phyloP scores from a whole-genome alignment of 2,113 vertebrate genomes.

The Carassius auratus region DNA sequence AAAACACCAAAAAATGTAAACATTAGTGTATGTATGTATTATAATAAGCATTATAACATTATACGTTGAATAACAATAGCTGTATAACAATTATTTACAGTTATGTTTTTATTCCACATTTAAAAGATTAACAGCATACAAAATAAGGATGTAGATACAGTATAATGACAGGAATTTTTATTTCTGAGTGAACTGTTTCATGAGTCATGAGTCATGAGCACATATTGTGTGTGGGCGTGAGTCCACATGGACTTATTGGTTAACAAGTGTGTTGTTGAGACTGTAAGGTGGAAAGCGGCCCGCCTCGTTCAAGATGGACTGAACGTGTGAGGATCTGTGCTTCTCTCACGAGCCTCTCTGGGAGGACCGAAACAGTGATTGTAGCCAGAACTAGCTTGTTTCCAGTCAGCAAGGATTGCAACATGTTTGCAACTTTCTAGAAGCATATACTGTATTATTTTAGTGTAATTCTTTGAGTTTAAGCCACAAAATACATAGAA shows the following conservation, averaged over 20 bases:
- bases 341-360: not conserved
- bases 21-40: no score
- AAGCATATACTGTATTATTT: not conserved
- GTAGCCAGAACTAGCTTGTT: constrained; percentile 27
- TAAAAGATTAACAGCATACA: not conserved
- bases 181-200: not conserved
- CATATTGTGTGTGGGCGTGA: not conserved
- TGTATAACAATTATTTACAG: no score
- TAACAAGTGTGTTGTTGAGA: not conserved
- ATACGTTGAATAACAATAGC: no score
- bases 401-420: constrained; percentile 7
- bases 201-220: not conserved
- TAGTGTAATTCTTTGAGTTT: not conserved
- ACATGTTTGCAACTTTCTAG: not conserved
- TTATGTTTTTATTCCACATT: not conserved
- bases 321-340: not conserved
- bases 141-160: not conserved
- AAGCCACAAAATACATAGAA: not conserved
- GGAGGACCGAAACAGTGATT: constrained; percentile 23
- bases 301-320: not conserved
- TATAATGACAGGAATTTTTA: not conserved
- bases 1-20: no score
- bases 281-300: not conserved
- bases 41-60: no score
- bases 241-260: not conserved